Evolutionary conservation across 2,888 invertebrate species (phyloP), one percentile per base, ranked within the genome.

Genomic region (Ommatoiulus sabulosus): DNA sequence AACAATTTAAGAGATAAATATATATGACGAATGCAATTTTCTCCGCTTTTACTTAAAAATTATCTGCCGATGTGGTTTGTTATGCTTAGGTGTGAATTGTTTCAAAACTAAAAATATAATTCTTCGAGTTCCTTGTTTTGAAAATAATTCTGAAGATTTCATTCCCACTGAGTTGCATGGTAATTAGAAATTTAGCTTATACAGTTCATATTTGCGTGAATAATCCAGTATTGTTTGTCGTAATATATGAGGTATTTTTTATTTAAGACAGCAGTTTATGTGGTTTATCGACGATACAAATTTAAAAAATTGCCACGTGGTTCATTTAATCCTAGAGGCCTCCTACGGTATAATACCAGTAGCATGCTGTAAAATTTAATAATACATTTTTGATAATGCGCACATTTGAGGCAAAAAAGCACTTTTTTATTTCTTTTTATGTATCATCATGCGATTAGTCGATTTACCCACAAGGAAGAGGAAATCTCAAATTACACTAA

Each of bases 401-500:
- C 8, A 10, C 12, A 46, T 46, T 7, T 10, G 3, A 46, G 46
- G 46, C 7, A 46, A 46, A 46, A 46, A 46, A 3, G 7, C 52
- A 10, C 46, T 7, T 46, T 15, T 52, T 52, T 52, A 4, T 10
- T 57, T n/a, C 57, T 57, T 57, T 57, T 57, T n/a, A 35, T 80
- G 10, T 80, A 80, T 35, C 80, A 8, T 35, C 80, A 80, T 80
- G 12, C 35, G 12, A 80, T 1, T 80, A 80, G 8, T 80, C 24
- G 10, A 80, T 8, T 80, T 80, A 15, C 80, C 80, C 80, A 80
- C 80, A 35, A 80, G 80, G 80, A 80, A 80, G 35, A 80, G 80
- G 80, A 80, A 80, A 80, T 80, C 80, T 35, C 10, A 80, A n/a
- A 80, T 80, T 80, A 80, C 80, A 35, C 12, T 35, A 80, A 80